These are phyloP conservation scores for Aldabrachelys gigantea DNA, from an alignment of 2,113 vertebrate species.

Conservation along the genomic window DNA sequence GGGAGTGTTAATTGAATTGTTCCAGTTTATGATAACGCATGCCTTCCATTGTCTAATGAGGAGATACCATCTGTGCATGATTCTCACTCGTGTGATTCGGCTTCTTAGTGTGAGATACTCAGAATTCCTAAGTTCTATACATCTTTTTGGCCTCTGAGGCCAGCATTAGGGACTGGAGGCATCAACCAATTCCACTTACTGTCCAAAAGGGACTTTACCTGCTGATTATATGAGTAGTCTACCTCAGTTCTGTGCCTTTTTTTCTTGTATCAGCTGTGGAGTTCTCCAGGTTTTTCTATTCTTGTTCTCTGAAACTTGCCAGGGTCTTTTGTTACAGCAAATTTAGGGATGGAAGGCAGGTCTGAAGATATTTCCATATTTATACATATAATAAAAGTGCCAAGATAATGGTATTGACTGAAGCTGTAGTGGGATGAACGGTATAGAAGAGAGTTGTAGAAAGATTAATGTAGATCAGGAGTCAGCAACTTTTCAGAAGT, in stretches of 20 bases:
- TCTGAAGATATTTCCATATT: background rate
- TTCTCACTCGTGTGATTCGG: background rate
- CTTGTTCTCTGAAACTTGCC: conserved; percentile 23
- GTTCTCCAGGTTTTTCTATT: conserved; percentile 31
- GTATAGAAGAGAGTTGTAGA: background rate
- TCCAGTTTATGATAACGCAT: background rate
- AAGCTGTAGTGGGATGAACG: background rate
- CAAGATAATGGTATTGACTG: background rate
- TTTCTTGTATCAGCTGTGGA: background rate
- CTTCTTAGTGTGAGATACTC: background rate
- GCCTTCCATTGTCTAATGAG: background rate
- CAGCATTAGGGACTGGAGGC: background rate
- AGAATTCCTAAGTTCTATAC: background rate
- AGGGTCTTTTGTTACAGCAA: background rate
- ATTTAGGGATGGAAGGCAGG: background rate
- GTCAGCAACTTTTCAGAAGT: no score
- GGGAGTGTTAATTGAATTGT: background rate
- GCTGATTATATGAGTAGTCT: conserved; percentile 25
- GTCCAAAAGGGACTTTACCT: background rate
- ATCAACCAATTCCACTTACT: background rate
- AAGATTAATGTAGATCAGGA: background rate
- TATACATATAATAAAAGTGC: background rate
- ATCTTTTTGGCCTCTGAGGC: background rate
- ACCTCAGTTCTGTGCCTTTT: conserved; percentile 3
- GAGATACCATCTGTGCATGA: background rate